phyloP scores from a whole-genome alignment of 2,888 invertebrate species.

The Mythimna pallens region DNA sequence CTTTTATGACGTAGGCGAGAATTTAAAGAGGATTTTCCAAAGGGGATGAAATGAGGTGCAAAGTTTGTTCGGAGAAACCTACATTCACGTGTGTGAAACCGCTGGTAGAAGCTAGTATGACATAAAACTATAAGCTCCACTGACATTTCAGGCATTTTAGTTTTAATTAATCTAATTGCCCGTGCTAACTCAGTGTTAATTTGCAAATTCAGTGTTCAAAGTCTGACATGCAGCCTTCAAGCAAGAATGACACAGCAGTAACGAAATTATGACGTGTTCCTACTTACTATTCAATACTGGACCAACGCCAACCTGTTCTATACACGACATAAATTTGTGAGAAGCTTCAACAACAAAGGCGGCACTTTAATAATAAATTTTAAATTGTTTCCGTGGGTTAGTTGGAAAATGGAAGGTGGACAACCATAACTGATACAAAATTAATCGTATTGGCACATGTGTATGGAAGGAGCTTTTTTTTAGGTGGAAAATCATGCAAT shows the following conservation, averaged over 20 bases:
- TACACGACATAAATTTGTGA: conserved; percentile 22
- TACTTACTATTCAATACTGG: conserved; percentile 1
- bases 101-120: neutral
- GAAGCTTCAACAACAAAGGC: conserved; percentile 8
- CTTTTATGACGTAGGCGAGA: no score
- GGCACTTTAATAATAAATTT: conserved; percentile 27
- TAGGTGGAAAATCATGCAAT: no score
- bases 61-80: no score
- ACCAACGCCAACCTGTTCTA: neutral
- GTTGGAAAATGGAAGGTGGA: conserved; percentile 1
- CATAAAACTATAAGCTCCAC: conserved; percentile 27
- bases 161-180: conserved; percentile 37
- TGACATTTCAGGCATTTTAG: conserved; percentile 34
- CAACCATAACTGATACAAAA: conserved; percentile 34
- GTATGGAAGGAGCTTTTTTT: no score
- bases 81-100: no score
- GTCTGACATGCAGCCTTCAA: conserved; percentile 39
- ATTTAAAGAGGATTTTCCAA: no score
- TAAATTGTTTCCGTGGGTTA: conserved; percentile 5
- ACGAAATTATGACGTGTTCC: conserved; percentile 12
- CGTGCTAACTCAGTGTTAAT: conserved; percentile 47
- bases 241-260: neutral
- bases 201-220: conserved; percentile 38
- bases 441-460: conserved; percentile 2
- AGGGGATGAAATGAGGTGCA: no score